Conservation (phyloP, 2,797 vertebrate species). For the Huso huso region DNA sequence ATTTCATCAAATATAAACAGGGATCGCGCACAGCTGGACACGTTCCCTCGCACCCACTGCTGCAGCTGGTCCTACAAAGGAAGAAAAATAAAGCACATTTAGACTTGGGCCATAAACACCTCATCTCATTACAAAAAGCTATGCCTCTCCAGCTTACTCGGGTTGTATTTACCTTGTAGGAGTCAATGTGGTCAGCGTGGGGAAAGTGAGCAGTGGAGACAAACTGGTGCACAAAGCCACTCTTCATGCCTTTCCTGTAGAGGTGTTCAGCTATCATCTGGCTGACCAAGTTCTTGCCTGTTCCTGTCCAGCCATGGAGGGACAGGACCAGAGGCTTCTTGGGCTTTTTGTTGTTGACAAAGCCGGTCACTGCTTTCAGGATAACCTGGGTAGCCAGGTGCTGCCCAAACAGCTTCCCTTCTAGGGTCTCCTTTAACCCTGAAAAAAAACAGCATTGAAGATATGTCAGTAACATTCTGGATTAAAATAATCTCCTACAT, state of each 20-base stretch:
- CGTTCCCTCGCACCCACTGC: constrained; percentile 80
- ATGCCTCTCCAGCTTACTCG: too few relatives aligned
- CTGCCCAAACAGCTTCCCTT: constrained; percentile 77
- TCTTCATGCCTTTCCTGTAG: constrained; percentile 70
- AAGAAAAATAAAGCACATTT: not conserved
- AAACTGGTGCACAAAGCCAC: constrained; percentile 80
- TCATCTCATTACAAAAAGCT: too few relatives aligned
- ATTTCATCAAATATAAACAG: constrained; percentile 93
- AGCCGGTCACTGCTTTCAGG: constrained; percentile 74
- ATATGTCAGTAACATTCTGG: too few relatives aligned
- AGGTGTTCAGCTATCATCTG: constrained; percentile 74
- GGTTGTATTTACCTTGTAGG: constrained; percentile 70
- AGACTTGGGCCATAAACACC: too few relatives aligned
- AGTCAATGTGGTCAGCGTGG: constrained; percentile 52
- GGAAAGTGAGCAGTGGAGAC: constrained; percentile 83
- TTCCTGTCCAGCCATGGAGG: constrained; percentile 87
- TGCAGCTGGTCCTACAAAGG: constrained; percentile 68
- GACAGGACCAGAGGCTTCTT: constrained; percentile 88
- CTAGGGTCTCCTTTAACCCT: constrained; percentile 60
- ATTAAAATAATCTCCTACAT: too few relatives aligned
- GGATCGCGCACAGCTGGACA: constrained; percentile 69
- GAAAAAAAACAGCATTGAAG: not conserved
- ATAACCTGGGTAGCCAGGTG: constrained; percentile 78
- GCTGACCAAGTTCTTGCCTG: constrained; percentile 87
- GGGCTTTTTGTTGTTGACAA: constrained; percentile 69